Conservation (phyloP, 2,797 vertebrate genomes). For the Sphaeramia orbicularis region DNA sequence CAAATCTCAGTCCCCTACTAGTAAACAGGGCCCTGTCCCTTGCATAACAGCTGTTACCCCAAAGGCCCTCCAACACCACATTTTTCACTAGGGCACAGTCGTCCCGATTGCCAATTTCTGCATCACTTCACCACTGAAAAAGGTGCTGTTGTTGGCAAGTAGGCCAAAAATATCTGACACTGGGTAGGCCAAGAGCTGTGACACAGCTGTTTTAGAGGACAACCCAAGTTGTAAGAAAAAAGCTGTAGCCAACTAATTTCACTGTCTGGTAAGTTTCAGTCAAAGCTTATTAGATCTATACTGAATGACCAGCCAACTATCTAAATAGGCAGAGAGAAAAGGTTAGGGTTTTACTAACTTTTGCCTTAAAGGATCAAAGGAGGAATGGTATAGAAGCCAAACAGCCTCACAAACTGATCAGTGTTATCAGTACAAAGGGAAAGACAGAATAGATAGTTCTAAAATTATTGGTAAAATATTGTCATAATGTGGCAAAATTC, state of each 20-base stretch:
- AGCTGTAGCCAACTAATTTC: slow-evolving; percentile 75
- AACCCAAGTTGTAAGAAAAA: slow-evolving; percentile 62
- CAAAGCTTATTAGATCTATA: slow-evolving; percentile 71
- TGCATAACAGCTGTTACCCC: slow-evolving; percentile 76
- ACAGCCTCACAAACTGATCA: slow-evolving; percentile 12
- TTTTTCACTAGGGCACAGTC: slow-evolving; percentile 70
- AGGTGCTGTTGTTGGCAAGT: slow-evolving; percentile 76
- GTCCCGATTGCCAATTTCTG: slow-evolving; percentile 70
- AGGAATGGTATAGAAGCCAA: background rate
- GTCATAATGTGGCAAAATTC: slow-evolving; percentile 23
- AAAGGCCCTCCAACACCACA: slow-evolving; percentile 61
- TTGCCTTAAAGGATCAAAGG: slow-evolving; percentile 31
- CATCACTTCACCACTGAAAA: slow-evolving; percentile 66
- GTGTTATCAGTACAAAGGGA: slow-evolving; percentile 24
- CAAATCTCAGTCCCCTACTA: slow-evolving; percentile 43
- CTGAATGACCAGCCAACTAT: slow-evolving; percentile 56
- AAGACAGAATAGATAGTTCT: slow-evolving; percentile 14
- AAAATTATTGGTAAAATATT: slow-evolving; percentile 4
- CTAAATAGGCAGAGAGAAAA: slow-evolving; percentile 61
- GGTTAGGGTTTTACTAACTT: slow-evolving; percentile 35
- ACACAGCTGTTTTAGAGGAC: slow-evolving; percentile 83
- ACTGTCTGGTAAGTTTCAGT: slow-evolving; percentile 76
- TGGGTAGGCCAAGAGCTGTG: slow-evolving; percentile 71
- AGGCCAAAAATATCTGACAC: slow-evolving; percentile 78
- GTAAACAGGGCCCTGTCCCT: slow-evolving; percentile 28